Percentiles rank a stretch among this genome's conserved stretches.
Conservation (phyloP, 2,113 vertebrate species). For the Catharus bicknelli region DNA sequence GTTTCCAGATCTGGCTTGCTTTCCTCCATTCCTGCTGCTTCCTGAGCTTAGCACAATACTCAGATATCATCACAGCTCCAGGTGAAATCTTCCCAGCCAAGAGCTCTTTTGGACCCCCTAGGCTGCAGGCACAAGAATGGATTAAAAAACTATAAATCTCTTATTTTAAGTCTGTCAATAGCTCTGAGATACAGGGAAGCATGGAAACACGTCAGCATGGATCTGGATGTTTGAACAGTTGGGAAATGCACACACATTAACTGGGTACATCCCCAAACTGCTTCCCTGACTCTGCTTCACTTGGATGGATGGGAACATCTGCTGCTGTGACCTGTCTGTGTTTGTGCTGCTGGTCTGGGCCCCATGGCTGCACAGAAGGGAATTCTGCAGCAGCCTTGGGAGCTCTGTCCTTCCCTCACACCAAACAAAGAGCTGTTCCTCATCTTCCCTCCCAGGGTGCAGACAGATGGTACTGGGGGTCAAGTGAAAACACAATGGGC, state of each 20-base stretch:
- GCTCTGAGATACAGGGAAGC: background rate
- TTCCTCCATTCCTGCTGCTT: background rate
- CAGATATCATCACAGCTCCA: background rate
- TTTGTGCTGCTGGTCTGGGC: background rate
- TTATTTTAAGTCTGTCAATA: background rate
- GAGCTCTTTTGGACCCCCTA: background rate
- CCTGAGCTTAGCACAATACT: background rate
- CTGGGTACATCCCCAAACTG: background rate
- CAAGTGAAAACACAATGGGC: background rate
- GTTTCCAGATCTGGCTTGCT: background rate
- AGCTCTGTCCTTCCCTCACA: background rate
- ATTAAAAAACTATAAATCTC: background rate
- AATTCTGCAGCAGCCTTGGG: background rate
- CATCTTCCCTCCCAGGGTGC: background rate
- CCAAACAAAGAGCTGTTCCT: background rate
- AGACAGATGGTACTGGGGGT: background rate
- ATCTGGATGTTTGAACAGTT: background rate
- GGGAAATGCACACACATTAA: background rate
- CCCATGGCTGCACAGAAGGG: background rate
- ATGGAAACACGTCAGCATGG: background rate
- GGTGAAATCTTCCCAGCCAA: background rate
- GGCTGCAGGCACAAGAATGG: background rate
- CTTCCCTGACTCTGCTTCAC: background rate
- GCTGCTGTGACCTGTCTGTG: fast-evolving
- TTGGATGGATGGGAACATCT: background rate